Conservation (phyloP, 2,797 vertebrate species). For the Huso huso region DNA sequence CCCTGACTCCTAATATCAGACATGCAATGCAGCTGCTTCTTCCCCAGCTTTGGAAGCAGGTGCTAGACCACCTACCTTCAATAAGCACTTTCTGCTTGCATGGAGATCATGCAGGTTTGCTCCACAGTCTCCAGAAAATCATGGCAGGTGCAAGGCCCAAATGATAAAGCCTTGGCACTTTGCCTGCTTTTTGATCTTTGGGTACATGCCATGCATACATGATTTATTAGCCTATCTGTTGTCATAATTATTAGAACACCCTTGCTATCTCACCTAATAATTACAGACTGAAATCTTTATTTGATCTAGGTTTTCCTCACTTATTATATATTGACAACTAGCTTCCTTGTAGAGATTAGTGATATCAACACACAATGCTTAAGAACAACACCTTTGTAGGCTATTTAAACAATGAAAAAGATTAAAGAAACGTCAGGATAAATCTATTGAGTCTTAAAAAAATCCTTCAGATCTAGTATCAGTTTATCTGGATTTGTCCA, state of each 20-base stretch:
- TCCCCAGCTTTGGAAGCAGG: conserved; percentile 46
- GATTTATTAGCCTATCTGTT: conserved; percentile 31
- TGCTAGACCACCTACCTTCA: conserved; percentile 59
- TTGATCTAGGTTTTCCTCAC: background rate
- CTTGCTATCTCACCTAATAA: conserved; percentile 25
- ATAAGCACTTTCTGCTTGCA: conserved; percentile 41
- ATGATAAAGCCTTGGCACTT: conserved; percentile 34
- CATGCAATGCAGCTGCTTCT: conserved; percentile 45
- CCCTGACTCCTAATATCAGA: conserved; percentile 33
- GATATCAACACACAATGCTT: too few relatives aligned
- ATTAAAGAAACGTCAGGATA: too few relatives aligned
- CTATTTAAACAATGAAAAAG: too few relatives aligned
- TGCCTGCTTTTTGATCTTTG: conserved; percentile 35
- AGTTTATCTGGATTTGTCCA: too few relatives aligned
- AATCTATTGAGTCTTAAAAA: too few relatives aligned
- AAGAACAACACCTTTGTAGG: too few relatives aligned
- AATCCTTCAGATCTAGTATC: too few relatives aligned
- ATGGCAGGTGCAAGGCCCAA: conserved; percentile 41
- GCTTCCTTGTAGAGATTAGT: too few relatives aligned
- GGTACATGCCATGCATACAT: conserved; percentile 40
- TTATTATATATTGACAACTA: too few relatives aligned
- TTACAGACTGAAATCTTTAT: conserved; percentile 15
- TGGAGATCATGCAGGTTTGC: conserved; percentile 34
- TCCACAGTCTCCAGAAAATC: conserved; percentile 38
- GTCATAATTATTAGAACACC: conserved; percentile 17